Conservation (phyloP, 1,140 invertebrate species). For the Thalassaphorura encarpata region DNA sequence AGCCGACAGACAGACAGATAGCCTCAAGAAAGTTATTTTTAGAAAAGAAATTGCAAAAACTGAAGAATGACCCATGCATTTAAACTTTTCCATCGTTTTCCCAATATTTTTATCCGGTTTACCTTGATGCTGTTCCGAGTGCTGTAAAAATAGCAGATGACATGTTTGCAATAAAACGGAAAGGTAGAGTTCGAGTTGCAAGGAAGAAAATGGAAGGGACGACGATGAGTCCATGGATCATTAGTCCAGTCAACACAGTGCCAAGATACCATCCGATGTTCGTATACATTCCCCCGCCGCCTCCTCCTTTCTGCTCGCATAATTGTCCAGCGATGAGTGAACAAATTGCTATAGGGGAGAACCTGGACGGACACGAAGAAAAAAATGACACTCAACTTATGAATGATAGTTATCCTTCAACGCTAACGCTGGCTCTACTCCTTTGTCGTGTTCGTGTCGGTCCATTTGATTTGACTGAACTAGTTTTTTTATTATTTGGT, state of each 20-base stretch:
- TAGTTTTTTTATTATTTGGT: too few species aligned
- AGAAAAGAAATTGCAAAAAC: not conserved
- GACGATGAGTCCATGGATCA: slow-evolving; percentile 40
- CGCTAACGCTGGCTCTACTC: too few species aligned
- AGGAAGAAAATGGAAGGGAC: slow-evolving; percentile 40
- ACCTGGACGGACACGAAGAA: slow-evolving; percentile 36
- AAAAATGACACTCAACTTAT: not conserved
- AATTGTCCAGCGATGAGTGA: slow-evolving; percentile 48
- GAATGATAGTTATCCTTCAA: too few species aligned
- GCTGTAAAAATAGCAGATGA: slow-evolving; percentile 42
- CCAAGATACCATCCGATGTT: slow-evolving; percentile 44
- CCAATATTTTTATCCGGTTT: not conserved
- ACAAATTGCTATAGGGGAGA: slow-evolving; percentile 48
- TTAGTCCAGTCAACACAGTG: slow-evolving; percentile 39
- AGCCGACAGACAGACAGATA: not conserved
- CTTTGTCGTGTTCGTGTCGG: too few species aligned
- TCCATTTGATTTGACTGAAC: too few species aligned
- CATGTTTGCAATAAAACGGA: slow-evolving; percentile 39
- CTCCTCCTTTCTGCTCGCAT: slow-evolving; percentile 38
- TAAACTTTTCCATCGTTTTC: too few species aligned
- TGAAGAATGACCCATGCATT: too few species aligned
- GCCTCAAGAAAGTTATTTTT: not conserved
- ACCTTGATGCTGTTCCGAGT: slow-evolving; percentile 39
- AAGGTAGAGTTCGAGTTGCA: slow-evolving; percentile 39
- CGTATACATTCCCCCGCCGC: slow-evolving; percentile 26